phyloP scores from a whole-genome alignment of 2,113 vertebrate species.

The Heterotilapia buettikoferi region DNA sequence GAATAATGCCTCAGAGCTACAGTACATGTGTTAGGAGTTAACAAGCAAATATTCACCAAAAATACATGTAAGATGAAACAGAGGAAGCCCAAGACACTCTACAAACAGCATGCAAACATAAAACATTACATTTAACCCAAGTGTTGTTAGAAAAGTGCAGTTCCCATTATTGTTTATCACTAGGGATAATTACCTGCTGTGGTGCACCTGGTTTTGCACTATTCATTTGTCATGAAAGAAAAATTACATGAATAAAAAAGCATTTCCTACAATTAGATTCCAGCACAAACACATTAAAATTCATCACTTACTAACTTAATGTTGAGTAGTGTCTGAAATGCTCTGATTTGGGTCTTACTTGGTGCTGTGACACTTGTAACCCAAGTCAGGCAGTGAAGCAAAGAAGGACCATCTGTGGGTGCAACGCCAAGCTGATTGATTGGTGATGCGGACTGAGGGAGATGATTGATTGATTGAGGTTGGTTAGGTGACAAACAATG shows the following conservation, averaged over 20 bases:
- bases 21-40: slow-evolving; percentile 82
- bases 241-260: slow-evolving; percentile 61
- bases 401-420: slow-evolving; percentile 28
- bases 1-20: slow-evolving; percentile 77
- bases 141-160: neutral
- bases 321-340: slow-evolving; percentile 37
- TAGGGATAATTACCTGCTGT: slow-evolving; percentile 5
- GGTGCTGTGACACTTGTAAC: slow-evolving; percentile 48
- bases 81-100: neutral
- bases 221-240: slow-evolving; percentile 23
- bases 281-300: slow-evolving; percentile 14
- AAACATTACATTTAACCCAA: slow-evolving; percentile 13
- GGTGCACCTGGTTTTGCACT: slow-evolving; percentile 37
- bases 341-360: slow-evolving; percentile 26
- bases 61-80: slow-evolving; percentile 53
- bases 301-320: slow-evolving; percentile 26
- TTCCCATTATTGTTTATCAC: slow-evolving; percentile 9
- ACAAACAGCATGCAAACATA: neutral
- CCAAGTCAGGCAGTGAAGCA: slow-evolving; percentile 23
- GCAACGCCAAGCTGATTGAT: slow-evolving; percentile 60
- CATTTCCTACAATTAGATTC: slow-evolving; percentile 26
- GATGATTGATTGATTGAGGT: slow-evolving; percentile 77
- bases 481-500: slow-evolving; percentile 73
- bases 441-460: slow-evolving; percentile 54
- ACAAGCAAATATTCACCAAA: slow-evolving; percentile 74